Evolutionary conservation across 2,888 invertebrate species (phyloP).

Genomic region (Drosophila anomelani): DNA sequence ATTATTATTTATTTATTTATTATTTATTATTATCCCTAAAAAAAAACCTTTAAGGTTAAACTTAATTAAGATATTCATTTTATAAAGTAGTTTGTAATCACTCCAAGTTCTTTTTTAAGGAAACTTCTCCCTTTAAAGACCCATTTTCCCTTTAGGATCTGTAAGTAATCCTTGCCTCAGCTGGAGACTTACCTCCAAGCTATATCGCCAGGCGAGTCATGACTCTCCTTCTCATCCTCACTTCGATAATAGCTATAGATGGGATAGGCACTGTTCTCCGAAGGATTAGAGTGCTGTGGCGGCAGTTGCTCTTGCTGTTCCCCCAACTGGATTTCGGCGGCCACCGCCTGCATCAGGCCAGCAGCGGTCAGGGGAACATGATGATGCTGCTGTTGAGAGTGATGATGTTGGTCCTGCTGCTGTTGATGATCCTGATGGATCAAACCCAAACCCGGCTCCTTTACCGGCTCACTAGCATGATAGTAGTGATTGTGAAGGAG

Average conservation of each 20-base stretch:
- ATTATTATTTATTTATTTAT: too few species aligned
- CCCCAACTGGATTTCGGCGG: conserved; percentile 77
- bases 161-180: background rate
- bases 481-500: conserved; percentile 65
- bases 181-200: conserved; percentile 65
- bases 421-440: conserved; percentile 37
- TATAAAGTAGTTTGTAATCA: too few species aligned
- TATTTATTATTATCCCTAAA: too few species aligned
- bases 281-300: conserved; percentile 29
- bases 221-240: conserved; percentile 59
- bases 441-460: conserved; percentile 18
- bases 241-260: conserved; percentile 91
- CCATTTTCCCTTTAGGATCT: background rate
- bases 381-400: conserved; percentile 39
- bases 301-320: conserved; percentile 73
- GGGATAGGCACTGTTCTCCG: conserved; percentile 46
- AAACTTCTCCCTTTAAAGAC: too few species aligned
- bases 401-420: conserved; percentile 38
- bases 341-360: conserved; percentile 67
- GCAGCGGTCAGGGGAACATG: conserved; percentile 50
- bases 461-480: conserved; percentile 74
- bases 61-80: too few species aligned
- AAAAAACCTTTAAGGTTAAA: too few species aligned
- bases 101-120: too few species aligned
- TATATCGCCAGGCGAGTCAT: conserved; percentile 62